Evolutionary conservation across 2,888 invertebrate species (phyloP).

Genomic region (Drosophila diplacantha): DNA sequence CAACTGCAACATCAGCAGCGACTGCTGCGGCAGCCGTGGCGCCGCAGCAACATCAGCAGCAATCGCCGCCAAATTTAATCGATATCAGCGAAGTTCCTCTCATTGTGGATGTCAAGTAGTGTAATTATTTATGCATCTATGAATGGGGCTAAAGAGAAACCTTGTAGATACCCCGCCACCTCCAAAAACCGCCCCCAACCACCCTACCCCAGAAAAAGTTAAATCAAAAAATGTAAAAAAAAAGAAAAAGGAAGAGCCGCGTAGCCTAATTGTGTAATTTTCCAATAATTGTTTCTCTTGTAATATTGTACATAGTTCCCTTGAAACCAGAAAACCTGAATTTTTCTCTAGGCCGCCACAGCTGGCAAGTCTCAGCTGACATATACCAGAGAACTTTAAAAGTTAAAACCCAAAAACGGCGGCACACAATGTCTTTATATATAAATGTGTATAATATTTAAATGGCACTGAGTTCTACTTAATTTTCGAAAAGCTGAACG

Average conservation of each 20-base stretch:
- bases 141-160: slow-evolving; percentile 41
- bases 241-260: slow-evolving; percentile 39
- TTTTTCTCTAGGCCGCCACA: slow-evolving; percentile 50
- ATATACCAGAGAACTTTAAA: slow-evolving; percentile 46
- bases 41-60: slow-evolving; percentile 35
- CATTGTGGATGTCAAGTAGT: slow-evolving; percentile 78
- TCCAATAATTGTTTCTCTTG: slow-evolving; percentile 55
- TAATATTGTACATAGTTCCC: slow-evolving; percentile 63
- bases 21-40: slow-evolving; percentile 11
- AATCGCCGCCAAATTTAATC: slow-evolving; percentile 77
- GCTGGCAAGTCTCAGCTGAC: slow-evolving; percentile 33
- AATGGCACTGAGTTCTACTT: slow-evolving; percentile 78
- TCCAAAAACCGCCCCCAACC: slow-evolving; percentile 16
- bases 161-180: slow-evolving; percentile 36
- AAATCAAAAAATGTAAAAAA: slow-evolving; percentile 46
- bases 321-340: slow-evolving; percentile 38
- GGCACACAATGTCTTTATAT: slow-evolving; percentile 34
- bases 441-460: slow-evolving; percentile 61
- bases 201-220: slow-evolving; percentile 25
- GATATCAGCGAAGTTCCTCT: slow-evolving; percentile 78
- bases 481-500: slow-evolving; percentile 60
- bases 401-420: slow-evolving; percentile 43
- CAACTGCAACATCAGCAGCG: slow-evolving; percentile 35
- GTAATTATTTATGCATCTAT: slow-evolving; percentile 68
- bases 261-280: slow-evolving; percentile 66